Conservation (phyloP, 2,888 invertebrate species). For the Nasonovia ribisnigri region DNA sequence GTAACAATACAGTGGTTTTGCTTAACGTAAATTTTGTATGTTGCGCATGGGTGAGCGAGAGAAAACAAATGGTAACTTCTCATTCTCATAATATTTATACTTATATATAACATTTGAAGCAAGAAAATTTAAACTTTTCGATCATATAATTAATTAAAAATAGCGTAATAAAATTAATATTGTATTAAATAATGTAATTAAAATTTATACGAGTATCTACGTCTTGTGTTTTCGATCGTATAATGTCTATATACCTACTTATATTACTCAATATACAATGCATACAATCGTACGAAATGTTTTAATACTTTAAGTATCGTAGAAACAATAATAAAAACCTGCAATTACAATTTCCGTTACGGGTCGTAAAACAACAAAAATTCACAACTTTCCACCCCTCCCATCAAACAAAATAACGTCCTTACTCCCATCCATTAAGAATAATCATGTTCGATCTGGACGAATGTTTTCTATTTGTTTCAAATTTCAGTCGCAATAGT, state of each 20-base stretch:
- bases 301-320: neutral
- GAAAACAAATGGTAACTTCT: too few relatives aligned
- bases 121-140: neutral
- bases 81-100: neutral
- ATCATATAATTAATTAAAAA: neutral
- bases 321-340: neutral
- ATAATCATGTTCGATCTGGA: neutral
- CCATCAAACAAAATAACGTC: neutral
- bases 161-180: neutral
- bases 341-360: neutral
- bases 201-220: neutral
- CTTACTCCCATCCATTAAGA: neutral
- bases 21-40: too few relatives aligned
- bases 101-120: neutral
- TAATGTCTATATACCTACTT: neutral
- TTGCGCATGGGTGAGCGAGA: too few relatives aligned
- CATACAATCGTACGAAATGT: neutral
- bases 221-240: neutral
- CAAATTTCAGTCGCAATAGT: neutral
- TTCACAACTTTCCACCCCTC: neutral
- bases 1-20: too few relatives aligned
- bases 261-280: neutral
- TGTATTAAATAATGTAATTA: neutral
- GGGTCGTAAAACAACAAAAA: neutral
- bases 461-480: neutral